Evolutionary conservation across 2,797 vertebrate genomes (phyloP).

Genomic region (Lepidocolaptes lacrymiger): DNA sequence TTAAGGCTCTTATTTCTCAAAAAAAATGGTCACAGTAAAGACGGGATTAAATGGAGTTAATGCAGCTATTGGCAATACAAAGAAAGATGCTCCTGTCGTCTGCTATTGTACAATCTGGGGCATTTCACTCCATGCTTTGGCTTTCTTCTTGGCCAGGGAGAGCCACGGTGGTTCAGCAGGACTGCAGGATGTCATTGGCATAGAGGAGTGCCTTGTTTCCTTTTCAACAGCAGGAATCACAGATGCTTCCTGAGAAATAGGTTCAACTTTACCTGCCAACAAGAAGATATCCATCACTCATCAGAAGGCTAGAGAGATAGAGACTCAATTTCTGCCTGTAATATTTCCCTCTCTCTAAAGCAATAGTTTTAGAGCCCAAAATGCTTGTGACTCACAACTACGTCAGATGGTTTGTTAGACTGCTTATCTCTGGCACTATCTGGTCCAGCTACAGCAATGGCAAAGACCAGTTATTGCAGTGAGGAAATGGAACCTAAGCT

Average conservation of each 20-base stretch:
- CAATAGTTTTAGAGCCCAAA: background rate
- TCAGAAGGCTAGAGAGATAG: background rate
- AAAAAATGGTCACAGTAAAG: constrained; percentile 41
- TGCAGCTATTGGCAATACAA: constrained; percentile 30
- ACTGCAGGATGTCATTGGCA: constrained; percentile 59
- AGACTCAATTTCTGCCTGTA: background rate
- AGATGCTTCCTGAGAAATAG: constrained; percentile 64
- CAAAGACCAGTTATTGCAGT: background rate
- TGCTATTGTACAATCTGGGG: constrained; percentile 86
- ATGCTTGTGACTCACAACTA: background rate
- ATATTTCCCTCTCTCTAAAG: background rate
- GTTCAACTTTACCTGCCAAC: constrained; percentile 66
- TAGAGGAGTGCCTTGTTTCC: constrained; percentile 67
- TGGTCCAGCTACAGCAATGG: background rate
- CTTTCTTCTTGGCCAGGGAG: constrained; percentile 93
- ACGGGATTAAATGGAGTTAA: constrained; percentile 42
- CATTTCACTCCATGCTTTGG: constrained; percentile 94
- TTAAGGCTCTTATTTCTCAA: constrained; percentile 58
- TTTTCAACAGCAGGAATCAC: constrained; percentile 67
- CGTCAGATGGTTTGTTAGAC: background rate
- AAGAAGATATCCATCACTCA: constrained; percentile 33
- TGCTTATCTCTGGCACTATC: background rate
- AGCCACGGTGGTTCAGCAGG: constrained; percentile 90
- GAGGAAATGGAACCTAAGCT: background rate
- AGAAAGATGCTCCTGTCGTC: background rate